Conservation (phyloP, 2,113 vertebrate species). For the Suncus etruscus region DNA sequence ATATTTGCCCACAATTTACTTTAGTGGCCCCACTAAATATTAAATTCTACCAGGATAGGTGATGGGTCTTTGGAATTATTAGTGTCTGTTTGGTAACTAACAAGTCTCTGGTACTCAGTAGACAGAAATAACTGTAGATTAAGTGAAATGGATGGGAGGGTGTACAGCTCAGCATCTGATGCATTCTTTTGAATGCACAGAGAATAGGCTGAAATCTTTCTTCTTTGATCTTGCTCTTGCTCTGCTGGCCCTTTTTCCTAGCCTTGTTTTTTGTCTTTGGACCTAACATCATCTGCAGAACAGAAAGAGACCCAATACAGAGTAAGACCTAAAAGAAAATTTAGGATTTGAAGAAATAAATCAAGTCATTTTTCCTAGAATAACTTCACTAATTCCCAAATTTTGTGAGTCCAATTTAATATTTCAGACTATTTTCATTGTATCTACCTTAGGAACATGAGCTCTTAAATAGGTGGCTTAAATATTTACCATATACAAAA, state of each 20-base stretch:
- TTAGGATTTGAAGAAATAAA: neutral
- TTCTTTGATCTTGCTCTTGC: neutral
- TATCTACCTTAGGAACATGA: neutral
- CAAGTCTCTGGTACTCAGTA: neutral
- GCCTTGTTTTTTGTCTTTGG: too few species aligned
- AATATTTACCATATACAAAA: neutral
- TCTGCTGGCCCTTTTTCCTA: neutral
- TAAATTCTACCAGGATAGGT: neutral
- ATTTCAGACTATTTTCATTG: conserved; percentile 12
- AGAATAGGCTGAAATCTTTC: neutral
- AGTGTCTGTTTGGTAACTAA: neutral
- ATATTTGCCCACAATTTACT: neutral
- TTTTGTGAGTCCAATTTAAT: neutral
- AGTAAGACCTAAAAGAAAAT: neutral
- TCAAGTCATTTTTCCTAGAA: neutral
- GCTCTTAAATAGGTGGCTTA: neutral
- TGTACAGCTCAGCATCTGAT: too few species aligned
- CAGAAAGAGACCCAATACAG: neutral
- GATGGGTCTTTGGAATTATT: neutral
- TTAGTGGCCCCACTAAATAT: neutral
- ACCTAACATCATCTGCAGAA: neutral
- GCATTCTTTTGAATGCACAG: neutral
- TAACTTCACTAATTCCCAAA: neutral
- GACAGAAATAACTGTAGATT: neutral
- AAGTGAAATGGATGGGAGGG: neutral